Base-by-base conservation (phyloP, 2,888 invertebrate genomes). In the Unio delphinus region DNA sequence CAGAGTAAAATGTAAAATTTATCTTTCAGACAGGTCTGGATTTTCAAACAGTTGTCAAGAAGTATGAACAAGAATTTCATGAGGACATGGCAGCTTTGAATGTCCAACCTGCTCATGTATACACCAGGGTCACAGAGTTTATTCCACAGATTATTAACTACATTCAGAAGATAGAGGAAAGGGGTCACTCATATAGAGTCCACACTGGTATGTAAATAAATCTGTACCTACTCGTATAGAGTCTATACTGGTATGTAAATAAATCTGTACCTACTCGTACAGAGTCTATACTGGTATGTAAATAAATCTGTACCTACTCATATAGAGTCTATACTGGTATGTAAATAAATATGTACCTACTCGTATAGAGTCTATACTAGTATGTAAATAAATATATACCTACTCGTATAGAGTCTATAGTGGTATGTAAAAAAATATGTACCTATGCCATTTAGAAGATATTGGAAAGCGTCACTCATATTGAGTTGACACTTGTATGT, bases 51-150 rank as follows among this genome's bases (percentile, higher is more conserved):
- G 78, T 96, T 3, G 91, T 94, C 0, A 92, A 92, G 67, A 90
- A 91, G 67, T 96, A 94, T 89, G 96, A 96, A 90, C 91, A 92
- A 56, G 95, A 96, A 87, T 98, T 97, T 89, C 94, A 95, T 91
- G 89, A 92, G 18, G 96, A 97, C 85, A 92, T 97, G 92, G 85
- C 91, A 5, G 91, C 91, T 15, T 90, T 98, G 59, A 94, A 94
- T 86, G 92, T 97, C 6, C 87, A 91, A 54, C 92, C 93, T 80
- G 96, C 97, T 0, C 92, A 94, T 84, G 90, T 95, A 63, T 92
- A 93, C 56, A 92, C 94, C 0, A 92, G 95, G 87, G 97, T 98
- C 0, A 94, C 95, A 0, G 94, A 96, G 72, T 93, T 95, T 87
- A 93, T 98, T 57, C 92, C 93, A n/a, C 91, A 93, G 61, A 96